phyloP scores from a whole-genome alignment of 2,797 vertebrate genomes.

The Danionella dracula region DNA sequence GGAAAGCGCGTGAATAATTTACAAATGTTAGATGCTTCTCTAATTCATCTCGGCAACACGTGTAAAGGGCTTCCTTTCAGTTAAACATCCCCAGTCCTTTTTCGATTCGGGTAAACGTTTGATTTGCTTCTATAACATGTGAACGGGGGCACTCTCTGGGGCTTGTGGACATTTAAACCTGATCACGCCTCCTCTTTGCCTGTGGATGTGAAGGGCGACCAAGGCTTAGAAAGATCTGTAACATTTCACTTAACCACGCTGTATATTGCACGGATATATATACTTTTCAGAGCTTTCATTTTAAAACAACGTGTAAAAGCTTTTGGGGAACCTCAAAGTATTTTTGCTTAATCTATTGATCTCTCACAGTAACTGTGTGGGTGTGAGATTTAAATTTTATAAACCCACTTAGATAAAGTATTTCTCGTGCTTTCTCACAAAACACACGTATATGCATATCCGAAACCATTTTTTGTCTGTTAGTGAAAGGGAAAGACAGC shows the following conservation, averaged over 20 bases:
- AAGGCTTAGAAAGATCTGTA: neutral
- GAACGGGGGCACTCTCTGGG: neutral
- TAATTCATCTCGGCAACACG: neutral
- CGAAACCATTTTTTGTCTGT: too few species aligned
- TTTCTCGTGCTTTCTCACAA: neutral
- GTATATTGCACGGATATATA: too few species aligned
- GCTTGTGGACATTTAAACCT: constrained; percentile 30
- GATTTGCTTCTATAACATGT: neutral
- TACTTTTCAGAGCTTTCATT: too few species aligned
- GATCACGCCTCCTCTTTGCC: constrained; percentile 9
- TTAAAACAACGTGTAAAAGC: too few species aligned
- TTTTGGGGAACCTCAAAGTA: too few species aligned
- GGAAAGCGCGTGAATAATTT: constrained; percentile 48
- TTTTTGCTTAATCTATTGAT: too few species aligned
- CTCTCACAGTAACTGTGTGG: constrained; percentile 1
- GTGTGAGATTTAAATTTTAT: neutral
- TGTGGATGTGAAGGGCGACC: neutral
- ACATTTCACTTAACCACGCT: neutral
- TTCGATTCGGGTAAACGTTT: neutral
- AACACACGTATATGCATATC: too few species aligned
- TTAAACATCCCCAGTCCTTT: neutral
- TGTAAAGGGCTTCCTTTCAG: constrained; percentile 10
- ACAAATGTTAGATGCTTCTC: constrained; percentile 39
- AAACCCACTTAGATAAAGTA: neutral
- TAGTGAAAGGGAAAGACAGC: too few species aligned